A percentile compares a stretch with the other conserved stretches of the same genome.
phyloP scores from a whole-genome alignment of 2,113 vertebrate species.

The Bucco capensis region DNA sequence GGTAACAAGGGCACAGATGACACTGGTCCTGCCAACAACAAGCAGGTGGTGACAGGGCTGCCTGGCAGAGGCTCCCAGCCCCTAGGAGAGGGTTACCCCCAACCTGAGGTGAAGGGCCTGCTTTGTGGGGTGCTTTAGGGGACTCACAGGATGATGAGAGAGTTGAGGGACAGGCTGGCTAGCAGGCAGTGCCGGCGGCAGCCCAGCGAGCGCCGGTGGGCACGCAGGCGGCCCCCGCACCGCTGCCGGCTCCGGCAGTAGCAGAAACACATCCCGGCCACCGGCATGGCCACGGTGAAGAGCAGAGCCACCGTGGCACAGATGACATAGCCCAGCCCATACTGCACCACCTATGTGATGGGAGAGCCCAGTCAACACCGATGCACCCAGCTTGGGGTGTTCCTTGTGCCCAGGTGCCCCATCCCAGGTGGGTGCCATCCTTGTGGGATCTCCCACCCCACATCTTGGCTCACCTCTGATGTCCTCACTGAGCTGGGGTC shows the following conservation, averaged over 20 bases:
- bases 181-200: conserved; percentile 64
- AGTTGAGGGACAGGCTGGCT: conserved; percentile 69
- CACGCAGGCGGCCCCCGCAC: conserved; percentile 63
- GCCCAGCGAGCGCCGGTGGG: conserved; percentile 58
- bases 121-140: rapidly evolving
- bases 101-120: rapidly evolving
- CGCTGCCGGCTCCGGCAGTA: conserved; percentile 59
- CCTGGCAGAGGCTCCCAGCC: not conserved
- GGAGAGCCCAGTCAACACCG: rapidly evolving
- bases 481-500: conserved; percentile 51
- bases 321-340: conserved; percentile 75
- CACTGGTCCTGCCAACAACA: conserved; percentile 49
- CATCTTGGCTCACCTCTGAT: conserved; percentile 48
- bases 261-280: conserved; percentile 69
- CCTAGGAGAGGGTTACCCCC: rapidly evolving
- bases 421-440: rapidly evolving
- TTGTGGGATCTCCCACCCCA: rapidly evolving
- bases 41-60: not conserved
- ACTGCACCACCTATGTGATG: conserved; percentile 69
- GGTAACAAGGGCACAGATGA: conserved; percentile 73
- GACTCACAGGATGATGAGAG: conserved; percentile 75
- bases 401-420: rapidly evolving
- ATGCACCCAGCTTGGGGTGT: not conserved
- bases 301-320: conserved; percentile 69
- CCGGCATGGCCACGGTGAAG: conserved; percentile 70